These are phyloP conservation scores for Melolontha melolontha DNA, from an alignment of 2,888 invertebrate species.

Conservation along the genomic window DNA sequence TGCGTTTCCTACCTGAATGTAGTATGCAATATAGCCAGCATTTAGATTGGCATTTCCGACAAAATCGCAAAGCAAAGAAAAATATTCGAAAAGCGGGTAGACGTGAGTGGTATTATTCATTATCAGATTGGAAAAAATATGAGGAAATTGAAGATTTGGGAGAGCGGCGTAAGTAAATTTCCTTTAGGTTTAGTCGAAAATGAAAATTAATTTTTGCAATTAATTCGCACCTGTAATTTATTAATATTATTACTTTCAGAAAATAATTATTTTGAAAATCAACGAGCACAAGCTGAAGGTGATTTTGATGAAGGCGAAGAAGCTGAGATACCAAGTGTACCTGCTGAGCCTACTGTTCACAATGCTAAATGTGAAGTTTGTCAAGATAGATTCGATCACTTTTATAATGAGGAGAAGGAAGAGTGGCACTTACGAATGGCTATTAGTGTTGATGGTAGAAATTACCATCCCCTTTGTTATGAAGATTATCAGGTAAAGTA, in stretches of 20 bases:
- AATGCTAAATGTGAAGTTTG: constrained; percentile 87
- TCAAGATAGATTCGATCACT: constrained; percentile 92
- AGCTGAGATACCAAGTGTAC: constrained; percentile 76
- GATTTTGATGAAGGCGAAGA: constrained; percentile 71
- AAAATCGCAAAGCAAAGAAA: constrained; percentile 90
- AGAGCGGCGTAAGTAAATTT: constrained; percentile 76
- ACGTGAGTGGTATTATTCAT: constrained; percentile 90
- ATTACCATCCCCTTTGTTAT: constrained; percentile 91
- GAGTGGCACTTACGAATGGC: constrained; percentile 96
- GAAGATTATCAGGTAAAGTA: constrained; percentile 82
- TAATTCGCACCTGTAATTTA: background rate
- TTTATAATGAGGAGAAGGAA: constrained; percentile 96
- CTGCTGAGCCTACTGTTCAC: constrained; percentile 75
- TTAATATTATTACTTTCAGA: constrained; percentile 67
- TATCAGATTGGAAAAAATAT: constrained; percentile 93
- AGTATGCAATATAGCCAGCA: constrained; percentile 94
- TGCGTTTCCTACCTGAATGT: constrained; percentile 91
- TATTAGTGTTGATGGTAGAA: constrained; percentile 77
- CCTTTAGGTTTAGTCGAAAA: background rate
- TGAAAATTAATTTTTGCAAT: background rate
- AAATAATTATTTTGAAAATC: constrained; percentile 89
- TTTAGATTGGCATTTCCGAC: constrained; percentile 98
- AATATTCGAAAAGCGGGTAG: constrained; percentile 86
- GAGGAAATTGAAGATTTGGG: constrained; percentile 94
- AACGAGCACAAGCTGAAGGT: constrained; percentile 70